phyloP scores from a whole-genome alignment of 2,888 invertebrate genomes.

The Acronicta aceris region DNA sequence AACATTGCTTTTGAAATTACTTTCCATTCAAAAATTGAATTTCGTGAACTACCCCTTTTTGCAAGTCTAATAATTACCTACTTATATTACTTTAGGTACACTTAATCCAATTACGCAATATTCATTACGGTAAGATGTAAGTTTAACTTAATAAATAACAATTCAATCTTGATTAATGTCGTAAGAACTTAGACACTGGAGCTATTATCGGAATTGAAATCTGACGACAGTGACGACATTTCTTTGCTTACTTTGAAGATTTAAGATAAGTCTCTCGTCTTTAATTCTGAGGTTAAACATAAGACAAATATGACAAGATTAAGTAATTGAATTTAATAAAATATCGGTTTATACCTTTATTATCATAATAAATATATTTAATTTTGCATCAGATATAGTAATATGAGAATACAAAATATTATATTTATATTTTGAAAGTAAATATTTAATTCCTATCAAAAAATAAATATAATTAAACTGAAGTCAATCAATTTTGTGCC shows the following conservation, averaged over 20 bases:
- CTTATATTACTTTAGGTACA: conserved; percentile 24
- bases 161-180: conserved; percentile 63
- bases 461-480: too few relatives aligned
- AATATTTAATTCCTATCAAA: too few relatives aligned
- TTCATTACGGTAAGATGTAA: conserved; percentile 47
- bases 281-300: background rate
- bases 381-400: too few relatives aligned
- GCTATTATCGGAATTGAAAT: conserved; percentile 53
- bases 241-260: conserved; percentile 31
- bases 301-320: too few relatives aligned
- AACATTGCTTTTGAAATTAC: too few relatives aligned
- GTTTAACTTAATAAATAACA: conserved; percentile 59
- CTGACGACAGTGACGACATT: conserved; percentile 38
- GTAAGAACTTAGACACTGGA: conserved; percentile 14
- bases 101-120: conserved; percentile 33
- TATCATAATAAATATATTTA: too few relatives aligned
- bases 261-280: conserved; percentile 19
- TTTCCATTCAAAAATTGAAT: conserved; percentile 8
- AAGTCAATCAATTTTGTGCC: conserved; percentile 28
- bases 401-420: too few relatives aligned
- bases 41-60: conserved; percentile 15
- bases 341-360: too few relatives aligned
- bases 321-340: too few relatives aligned
- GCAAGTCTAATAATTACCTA: background rate
- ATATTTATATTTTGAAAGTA: too few relatives aligned